Conservation (phyloP, 2,113 vertebrate genomes). For the Onychostruthus taczanowskii region DNA sequence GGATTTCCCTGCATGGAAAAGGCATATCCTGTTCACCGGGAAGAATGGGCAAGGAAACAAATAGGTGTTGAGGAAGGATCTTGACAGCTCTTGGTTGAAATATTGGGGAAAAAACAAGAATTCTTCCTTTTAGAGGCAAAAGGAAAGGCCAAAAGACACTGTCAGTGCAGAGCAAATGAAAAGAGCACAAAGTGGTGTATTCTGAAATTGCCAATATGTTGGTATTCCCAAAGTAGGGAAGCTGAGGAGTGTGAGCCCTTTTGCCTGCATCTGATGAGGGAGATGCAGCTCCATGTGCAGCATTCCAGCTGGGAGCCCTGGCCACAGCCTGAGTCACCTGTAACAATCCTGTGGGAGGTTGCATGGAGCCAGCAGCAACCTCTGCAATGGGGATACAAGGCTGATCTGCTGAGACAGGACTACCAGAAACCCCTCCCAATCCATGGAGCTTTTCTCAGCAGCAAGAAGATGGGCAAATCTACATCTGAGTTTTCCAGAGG, state of each 20-base stretch:
- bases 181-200: background rate
- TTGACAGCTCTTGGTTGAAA: background rate
- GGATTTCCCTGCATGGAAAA: background rate
- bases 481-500: background rate
- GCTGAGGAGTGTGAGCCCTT: background rate
- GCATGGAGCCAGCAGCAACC: background rate
- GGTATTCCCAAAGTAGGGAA: background rate
- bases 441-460: background rate
- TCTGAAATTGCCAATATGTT: background rate
- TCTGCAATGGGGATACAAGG: background rate
- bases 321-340: background rate
- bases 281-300: background rate
- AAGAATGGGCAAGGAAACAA: background rate
- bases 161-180: background rate
- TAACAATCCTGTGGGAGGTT: background rate
- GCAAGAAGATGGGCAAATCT: background rate
- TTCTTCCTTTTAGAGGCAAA: background rate
- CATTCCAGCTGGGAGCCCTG: background rate
- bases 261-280: rapidly evolving
- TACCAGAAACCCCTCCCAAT: background rate
- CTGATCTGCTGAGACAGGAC: background rate
- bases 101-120: background rate
- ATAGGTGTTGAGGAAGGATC: background rate
- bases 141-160: background rate
- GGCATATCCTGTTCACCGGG: background rate